A percentile compares a stretch with the other conserved stretches of the same genome.
Conservation (phyloP, 2,797 vertebrate genomes). For the Natrix natrix region DNA sequence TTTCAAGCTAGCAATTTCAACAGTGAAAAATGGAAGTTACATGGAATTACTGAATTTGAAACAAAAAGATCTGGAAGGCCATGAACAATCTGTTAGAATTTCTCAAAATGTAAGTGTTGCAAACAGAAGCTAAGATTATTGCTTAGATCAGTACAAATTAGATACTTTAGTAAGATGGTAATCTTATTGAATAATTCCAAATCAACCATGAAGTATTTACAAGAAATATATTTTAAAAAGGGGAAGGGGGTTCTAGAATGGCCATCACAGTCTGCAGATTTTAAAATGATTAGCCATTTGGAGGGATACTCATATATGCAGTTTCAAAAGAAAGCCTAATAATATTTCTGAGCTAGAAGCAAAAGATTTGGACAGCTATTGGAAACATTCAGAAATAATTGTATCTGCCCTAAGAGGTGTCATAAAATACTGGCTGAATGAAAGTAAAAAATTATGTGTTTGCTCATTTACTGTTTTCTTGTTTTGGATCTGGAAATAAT, state of each 20-base stretch:
- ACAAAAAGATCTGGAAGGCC: background rate
- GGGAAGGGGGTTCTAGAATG: background rate
- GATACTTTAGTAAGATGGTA: background rate
- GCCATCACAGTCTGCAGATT: constrained; percentile 27
- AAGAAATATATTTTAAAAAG: constrained; percentile 26
- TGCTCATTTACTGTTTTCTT: background rate
- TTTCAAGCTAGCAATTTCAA: background rate
- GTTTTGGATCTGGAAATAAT: background rate
- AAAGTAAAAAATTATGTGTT: background rate
- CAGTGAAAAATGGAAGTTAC: background rate
- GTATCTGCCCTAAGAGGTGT: background rate
- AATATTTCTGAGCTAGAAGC: background rate
- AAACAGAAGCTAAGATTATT: background rate
- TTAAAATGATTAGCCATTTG: constrained; percentile 21
- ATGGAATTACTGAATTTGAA: background rate
- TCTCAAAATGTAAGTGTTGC: background rate
- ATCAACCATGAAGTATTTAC: background rate
- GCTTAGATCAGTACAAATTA: background rate
- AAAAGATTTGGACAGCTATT: background rate
- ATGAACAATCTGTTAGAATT: background rate
- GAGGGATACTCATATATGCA: background rate
- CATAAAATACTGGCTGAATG: background rate
- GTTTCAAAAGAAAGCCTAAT: background rate
- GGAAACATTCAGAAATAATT: background rate
- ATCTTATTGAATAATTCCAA: background rate